These are phyloP conservation scores for Brassicogethes aeneus DNA, from an alignment of 2,888 invertebrate species.

Conservation along the genomic window DNA sequence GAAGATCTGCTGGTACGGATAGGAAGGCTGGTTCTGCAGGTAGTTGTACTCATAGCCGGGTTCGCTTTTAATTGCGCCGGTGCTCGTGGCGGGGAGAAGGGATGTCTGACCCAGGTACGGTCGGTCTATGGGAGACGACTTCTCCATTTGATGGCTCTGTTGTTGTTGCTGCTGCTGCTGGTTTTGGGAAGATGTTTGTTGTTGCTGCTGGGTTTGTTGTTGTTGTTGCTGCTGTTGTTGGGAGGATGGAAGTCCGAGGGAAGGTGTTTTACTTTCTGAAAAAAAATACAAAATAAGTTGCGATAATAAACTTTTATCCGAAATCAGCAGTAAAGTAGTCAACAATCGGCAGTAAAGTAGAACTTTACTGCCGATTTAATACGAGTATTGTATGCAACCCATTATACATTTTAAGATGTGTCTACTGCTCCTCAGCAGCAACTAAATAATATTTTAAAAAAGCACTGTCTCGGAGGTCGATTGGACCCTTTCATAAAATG, in stretches of 20 bases:
- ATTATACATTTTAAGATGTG: too few species aligned
- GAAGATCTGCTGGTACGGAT: constrained; percentile 49
- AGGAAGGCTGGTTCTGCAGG: constrained; percentile 36
- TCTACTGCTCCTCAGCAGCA: too few species aligned
- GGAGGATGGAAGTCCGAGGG: constrained; percentile 17
- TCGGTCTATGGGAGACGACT: constrained; percentile 29
- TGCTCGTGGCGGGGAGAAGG: constrained; percentile 42
- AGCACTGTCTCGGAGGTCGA: too few species aligned
- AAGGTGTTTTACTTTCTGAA: constrained; percentile 33
- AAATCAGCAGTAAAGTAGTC: too few species aligned
- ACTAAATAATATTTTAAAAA: too few species aligned
- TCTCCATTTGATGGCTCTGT: constrained; percentile 21
- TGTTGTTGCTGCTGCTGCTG: constrained; percentile 12
- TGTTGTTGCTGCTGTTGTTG: constrained; percentile 12
- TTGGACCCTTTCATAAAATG: too few species aligned
- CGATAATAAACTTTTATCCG: too few species aligned
- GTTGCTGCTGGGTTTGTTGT: constrained; percentile 22
- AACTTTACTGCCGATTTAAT: too few species aligned
- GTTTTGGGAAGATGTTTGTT: constrained; percentile 15
- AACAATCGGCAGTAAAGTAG: too few species aligned
- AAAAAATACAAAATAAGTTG: too few species aligned
- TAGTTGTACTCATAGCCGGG: constrained; percentile 40
- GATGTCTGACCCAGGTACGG: constrained; percentile 51
- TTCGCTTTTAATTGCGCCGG: constrained; percentile 39
- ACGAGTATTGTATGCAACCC: too few species aligned